Evolutionary conservation across 2,113 vertebrate genomes (phyloP).

Genomic region (Indicator indicator): DNA sequence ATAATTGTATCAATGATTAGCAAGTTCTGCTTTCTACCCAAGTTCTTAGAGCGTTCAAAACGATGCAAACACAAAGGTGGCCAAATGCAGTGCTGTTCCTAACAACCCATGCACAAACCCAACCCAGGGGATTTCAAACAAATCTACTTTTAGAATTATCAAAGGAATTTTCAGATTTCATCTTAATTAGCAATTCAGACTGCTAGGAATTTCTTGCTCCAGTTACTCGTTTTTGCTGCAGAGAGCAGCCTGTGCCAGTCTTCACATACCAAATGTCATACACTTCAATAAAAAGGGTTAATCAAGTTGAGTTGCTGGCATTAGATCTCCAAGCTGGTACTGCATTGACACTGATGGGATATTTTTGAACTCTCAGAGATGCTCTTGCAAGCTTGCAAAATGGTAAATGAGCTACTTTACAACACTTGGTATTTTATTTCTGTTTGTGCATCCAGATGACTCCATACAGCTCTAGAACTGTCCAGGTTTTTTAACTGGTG

Average conservation of each 20-base stretch:
- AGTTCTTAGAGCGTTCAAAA: background rate
- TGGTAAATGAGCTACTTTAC: background rate
- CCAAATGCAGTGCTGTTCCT: background rate
- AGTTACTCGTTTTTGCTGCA: background rate
- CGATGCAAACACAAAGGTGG: background rate
- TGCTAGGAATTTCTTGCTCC: background rate
- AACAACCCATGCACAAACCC: background rate
- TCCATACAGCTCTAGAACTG: background rate
- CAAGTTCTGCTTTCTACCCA: background rate
- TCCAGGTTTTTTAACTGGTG: background rate
- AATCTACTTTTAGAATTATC: background rate
- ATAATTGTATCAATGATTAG: background rate
- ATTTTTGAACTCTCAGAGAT: background rate
- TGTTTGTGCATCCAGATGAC: background rate
- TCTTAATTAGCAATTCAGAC: background rate
- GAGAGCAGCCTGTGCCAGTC: background rate
- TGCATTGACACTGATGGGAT: background rate
- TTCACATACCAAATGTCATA: background rate
- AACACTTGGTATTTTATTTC: background rate
- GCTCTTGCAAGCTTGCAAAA: background rate
- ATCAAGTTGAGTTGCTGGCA: background rate
- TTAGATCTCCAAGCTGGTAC: background rate
- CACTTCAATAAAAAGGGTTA: background rate
- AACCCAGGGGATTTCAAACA: background rate
- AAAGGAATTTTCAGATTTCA: background rate